These are phyloP conservation scores for Lasioglossum vierecki DNA, from an alignment of 2,888 invertebrate genomes.

Conservation along the genomic window DNA sequence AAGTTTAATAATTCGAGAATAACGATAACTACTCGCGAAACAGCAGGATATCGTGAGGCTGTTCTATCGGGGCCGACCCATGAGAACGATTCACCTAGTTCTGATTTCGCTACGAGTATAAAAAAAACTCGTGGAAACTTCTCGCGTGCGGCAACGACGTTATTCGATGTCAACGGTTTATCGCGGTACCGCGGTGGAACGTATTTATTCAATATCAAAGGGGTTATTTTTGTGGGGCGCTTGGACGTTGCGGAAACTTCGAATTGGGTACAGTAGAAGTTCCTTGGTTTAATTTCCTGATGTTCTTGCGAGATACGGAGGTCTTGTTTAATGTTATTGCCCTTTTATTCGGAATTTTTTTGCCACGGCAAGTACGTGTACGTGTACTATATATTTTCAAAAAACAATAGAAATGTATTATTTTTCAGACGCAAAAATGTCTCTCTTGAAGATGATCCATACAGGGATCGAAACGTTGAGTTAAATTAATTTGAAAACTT, in stretches of 20 bases:
- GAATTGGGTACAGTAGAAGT: background rate
- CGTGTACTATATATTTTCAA: too few relatives aligned
- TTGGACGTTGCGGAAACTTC: background rate
- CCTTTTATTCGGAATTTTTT: background rate
- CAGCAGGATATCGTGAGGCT: background rate
- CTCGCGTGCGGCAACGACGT: background rate
- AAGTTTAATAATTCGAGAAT: background rate
- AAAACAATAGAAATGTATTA: too few relatives aligned
- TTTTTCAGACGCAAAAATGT: too few relatives aligned
- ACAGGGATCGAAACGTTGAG: too few relatives aligned
- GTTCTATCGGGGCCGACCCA: background rate
- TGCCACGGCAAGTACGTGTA: too few relatives aligned
- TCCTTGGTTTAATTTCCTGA: background rate
- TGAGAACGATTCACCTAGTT: constrained; percentile 1
- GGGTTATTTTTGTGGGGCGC: background rate
- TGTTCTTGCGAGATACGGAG: background rate
- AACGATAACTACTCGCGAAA: background rate
- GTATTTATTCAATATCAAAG: background rate
- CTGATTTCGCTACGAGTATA: background rate
- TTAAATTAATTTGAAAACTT: too few relatives aligned
- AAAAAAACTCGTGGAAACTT: background rate
- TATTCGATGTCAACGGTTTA: background rate
- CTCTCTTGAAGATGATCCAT: too few relatives aligned
- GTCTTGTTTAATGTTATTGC: background rate
- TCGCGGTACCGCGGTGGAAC: background rate